phyloP scores from a whole-genome alignment of 2,797 vertebrate genomes.

The Chloroceryle inda region DNA sequence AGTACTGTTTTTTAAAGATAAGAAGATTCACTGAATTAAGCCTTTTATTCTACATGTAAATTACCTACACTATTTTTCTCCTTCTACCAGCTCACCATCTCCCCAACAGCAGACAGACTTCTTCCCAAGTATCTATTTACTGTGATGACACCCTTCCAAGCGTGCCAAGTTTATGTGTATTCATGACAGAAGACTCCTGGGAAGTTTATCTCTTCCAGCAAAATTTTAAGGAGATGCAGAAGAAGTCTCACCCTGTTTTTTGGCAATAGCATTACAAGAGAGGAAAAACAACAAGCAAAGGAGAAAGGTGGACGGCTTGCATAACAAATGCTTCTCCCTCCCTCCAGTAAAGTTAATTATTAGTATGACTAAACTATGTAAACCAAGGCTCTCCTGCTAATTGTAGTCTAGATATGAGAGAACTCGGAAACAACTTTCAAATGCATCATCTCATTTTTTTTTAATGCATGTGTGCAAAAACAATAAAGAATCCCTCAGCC shows the following conservation, averaged over 20 bases:
- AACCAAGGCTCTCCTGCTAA: background rate
- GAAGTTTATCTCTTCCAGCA: conserved; percentile 17
- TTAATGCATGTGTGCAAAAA: background rate
- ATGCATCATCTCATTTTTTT: background rate
- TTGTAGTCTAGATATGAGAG: background rate
- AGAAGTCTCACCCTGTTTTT: background rate
- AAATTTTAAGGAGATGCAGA: background rate
- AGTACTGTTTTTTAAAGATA: background rate
- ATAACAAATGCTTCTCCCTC: background rate
- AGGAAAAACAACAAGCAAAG: background rate
- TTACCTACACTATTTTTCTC: background rate
- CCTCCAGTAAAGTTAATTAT: background rate
- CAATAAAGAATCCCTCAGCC: background rate
- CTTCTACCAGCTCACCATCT: background rate
- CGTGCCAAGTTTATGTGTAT: background rate
- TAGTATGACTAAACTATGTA: background rate
- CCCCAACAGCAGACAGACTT: background rate
- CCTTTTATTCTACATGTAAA: background rate
- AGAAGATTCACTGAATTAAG: background rate
- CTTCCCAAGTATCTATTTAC: background rate
- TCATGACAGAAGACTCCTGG: background rate
- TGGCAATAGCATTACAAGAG: background rate
- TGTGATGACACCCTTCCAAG: background rate
- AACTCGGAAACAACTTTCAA: background rate
- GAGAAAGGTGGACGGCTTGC: background rate